A percentile compares a stretch with the other conserved stretches of the same genome.
Evolutionary conservation across 2,797 vertebrate species (phyloP).

Genomic region (Erpetoichthys calabaricus): DNA sequence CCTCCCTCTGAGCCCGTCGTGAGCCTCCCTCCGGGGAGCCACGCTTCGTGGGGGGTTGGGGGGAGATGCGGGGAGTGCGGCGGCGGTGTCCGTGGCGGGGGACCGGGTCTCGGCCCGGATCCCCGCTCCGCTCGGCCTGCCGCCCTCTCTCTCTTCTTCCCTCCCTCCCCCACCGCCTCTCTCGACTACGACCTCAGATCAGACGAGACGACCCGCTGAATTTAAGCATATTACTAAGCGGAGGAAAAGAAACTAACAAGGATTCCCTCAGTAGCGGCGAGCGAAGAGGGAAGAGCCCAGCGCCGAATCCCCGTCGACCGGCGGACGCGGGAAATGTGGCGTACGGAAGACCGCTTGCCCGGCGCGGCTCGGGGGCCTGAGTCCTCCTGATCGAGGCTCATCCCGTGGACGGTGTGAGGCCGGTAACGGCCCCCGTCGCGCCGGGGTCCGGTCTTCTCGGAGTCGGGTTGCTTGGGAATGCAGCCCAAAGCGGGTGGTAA

Average conservation of each 20-base stretch:
- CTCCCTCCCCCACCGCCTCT: not conserved
- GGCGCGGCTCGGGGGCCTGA: slow-evolving; percentile 20
- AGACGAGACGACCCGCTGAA: slow-evolving; percentile 18
- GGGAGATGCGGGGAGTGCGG: slow-evolving; percentile 6
- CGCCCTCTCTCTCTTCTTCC: no score
- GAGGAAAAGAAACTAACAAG: no score
- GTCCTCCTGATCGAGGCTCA: slow-evolving; percentile 25
- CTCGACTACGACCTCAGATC: slow-evolving; percentile 16
- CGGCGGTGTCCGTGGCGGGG: no score
- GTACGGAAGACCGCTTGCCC: slow-evolving; percentile 26
- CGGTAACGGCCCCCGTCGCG: slow-evolving; percentile 15
- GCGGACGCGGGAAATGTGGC: slow-evolving; percentile 21
- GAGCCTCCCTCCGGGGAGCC: slow-evolving; percentile 5
- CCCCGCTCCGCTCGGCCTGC: no score
- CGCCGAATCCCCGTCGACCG: slow-evolving; percentile 21
- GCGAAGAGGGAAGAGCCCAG: slow-evolving; percentile 31
- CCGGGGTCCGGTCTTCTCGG: slow-evolving; percentile 17
- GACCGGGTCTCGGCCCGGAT: no score
- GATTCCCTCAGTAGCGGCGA: slow-evolving; percentile 16
- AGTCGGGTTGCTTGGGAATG: slow-evolving; percentile 29
- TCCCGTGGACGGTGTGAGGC: slow-evolving; percentile 15
- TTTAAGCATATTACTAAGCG: no score
- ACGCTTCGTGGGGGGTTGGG: not conserved
- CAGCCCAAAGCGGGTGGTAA: slow-evolving; percentile 27
- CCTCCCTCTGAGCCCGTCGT: not conserved